Conservation (phyloP, 2,888 invertebrate genomes). For the Neelides folsomi region DNA sequence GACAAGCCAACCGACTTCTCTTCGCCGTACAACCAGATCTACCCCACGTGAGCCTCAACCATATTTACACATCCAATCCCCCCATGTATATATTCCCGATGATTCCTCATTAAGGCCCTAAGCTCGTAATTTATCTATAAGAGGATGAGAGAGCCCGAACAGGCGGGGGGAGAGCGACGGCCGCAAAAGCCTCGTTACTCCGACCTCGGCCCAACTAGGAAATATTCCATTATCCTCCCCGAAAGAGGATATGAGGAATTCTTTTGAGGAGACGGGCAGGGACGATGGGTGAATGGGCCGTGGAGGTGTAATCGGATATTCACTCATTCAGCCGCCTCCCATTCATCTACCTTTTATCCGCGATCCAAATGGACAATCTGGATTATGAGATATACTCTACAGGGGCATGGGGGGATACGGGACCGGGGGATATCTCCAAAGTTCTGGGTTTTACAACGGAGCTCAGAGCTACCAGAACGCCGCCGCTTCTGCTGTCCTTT, state of each 20-base stretch:
- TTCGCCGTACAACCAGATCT: conserved; percentile 29
- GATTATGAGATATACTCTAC: conserved; percentile 3
- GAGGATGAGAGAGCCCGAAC: background rate
- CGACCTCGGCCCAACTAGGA: too few species aligned
- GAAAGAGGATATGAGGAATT: too few species aligned
- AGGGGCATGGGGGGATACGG: conserved; percentile 32
- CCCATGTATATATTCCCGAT: background rate
- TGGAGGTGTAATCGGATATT: too few species aligned
- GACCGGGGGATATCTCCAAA: conserved; percentile 29
- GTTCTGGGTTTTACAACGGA: conserved; percentile 31
- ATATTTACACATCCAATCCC: background rate
- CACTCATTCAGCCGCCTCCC: too few species aligned
- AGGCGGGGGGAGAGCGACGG: too few species aligned
- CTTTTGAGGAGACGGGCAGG: too few species aligned
- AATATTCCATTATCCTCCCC: too few species aligned
- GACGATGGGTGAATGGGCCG: too few species aligned
- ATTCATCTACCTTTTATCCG: too few species aligned
- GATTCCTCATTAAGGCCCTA: background rate
- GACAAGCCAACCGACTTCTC: conserved; percentile 33
- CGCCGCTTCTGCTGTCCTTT: conserved; percentile 25
- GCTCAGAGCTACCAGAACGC: conserved; percentile 26
- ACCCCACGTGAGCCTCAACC: conserved; percentile 23
- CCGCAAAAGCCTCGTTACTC: too few species aligned
- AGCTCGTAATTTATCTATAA: background rate
- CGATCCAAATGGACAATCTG: conserved; percentile 2